Evolutionary conservation across 2,113 vertebrate species (phyloP).

Genomic region (Stegostoma tigrinum): DNA sequence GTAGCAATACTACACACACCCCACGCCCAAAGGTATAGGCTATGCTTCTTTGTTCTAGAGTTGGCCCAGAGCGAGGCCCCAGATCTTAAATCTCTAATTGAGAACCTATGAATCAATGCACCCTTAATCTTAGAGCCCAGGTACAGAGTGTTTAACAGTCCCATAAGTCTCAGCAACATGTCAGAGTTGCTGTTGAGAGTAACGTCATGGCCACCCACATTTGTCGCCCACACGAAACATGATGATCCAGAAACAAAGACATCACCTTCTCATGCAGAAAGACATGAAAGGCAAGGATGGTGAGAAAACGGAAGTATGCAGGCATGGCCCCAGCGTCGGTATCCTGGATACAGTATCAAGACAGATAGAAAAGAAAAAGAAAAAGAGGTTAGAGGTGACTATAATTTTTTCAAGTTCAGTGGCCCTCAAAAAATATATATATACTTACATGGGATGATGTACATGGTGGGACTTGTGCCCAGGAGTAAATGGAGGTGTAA

Average conservation of each 20-base stretch:
- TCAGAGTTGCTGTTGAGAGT: not conserved
- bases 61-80: not conserved
- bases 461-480: too few species aligned
- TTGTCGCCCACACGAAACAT: not conserved
- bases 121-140: not conserved
- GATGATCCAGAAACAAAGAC: not conserved
- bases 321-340: conserved; percentile 64
- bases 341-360: conserved; percentile 50
- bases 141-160: not conserved
- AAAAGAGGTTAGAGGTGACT: not conserved
- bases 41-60: not conserved
- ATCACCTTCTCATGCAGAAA: conserved; percentile 89
- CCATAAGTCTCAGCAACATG: not conserved
- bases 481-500: not conserved
- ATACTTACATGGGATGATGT: not conserved
- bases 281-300: conserved; percentile 87
- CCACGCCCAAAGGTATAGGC: not conserved
- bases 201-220: not conserved
- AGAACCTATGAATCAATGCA: not conserved
- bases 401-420: not conserved
- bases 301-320: conserved; percentile 89
- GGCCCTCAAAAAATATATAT: not conserved
- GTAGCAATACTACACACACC: not conserved
- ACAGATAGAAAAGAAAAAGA: not conserved
- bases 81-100: not conserved